These are phyloP conservation scores for Phenacoccus solenopsis DNA, from an alignment of 1,140 invertebrate genomes.

Conservation along the genomic window DNA sequence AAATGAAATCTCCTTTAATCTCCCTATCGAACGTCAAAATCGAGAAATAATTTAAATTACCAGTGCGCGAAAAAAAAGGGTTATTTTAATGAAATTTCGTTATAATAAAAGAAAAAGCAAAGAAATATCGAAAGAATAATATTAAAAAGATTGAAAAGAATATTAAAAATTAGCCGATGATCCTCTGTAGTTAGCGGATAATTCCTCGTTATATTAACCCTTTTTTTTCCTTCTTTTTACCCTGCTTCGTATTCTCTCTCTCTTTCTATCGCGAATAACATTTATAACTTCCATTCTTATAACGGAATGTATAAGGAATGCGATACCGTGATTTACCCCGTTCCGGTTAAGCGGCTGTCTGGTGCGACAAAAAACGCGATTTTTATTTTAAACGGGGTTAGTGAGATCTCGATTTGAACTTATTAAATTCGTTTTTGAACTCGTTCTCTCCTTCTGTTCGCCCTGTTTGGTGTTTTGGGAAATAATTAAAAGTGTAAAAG, in stretches of 20 bases:
- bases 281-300: background rate
- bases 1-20: too few relatives aligned
- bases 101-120: constrained; percentile 7
- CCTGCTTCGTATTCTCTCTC: background rate
- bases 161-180: constrained; percentile 15
- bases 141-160: constrained; percentile 16
- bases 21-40: constrained; percentile 1
- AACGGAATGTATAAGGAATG: constrained; percentile 13
- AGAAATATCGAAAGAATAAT: constrained; percentile 13
- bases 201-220: background rate
- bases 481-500: too few relatives aligned
- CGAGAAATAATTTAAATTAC: background rate
- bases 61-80: background rate
- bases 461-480: too few relatives aligned
- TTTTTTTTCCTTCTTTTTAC: constrained; percentile 8
- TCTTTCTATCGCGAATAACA: background rate
- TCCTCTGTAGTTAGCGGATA: background rate
- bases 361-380: background rate
- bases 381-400: constrained; percentile 5
- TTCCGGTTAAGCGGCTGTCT: too few relatives aligned
- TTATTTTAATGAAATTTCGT: constrained; percentile 11
- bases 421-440: too few relatives aligned
- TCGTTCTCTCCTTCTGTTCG: too few relatives aligned
- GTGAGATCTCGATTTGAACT: too few relatives aligned
- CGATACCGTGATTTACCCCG: background rate